These are phyloP conservation scores for Idaea biselata DNA, from an alignment of 2,888 invertebrate genomes.

Conservation along the genomic window DNA sequence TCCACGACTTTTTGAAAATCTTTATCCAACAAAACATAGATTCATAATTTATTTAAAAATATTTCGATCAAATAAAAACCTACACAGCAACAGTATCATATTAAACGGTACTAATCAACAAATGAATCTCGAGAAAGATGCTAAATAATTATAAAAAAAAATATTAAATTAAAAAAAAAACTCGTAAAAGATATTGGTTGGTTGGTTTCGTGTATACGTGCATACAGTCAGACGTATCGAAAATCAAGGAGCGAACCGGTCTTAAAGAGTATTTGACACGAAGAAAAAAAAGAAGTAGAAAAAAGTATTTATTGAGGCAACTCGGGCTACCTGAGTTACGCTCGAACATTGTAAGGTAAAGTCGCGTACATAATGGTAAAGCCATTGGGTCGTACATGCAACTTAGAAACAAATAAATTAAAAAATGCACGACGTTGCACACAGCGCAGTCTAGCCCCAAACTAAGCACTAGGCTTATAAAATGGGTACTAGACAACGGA, in stretches of 20 bases:
- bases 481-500: no score
- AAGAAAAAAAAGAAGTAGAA: slow-evolving; percentile 27
- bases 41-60: background rate
- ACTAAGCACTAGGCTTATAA: no score
- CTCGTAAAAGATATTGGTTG: background rate
- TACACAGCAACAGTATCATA: background rate
- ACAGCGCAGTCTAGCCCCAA: no score
- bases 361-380: background rate
- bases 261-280: slow-evolving; percentile 30
- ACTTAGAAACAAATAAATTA: background rate
- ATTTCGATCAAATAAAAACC: background rate
- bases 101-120: background rate
- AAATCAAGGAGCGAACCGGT: slow-evolving; percentile 20
- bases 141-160: background rate
- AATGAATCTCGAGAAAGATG: background rate
- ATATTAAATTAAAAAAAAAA: background rate
- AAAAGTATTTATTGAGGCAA: slow-evolving; percentile 36
- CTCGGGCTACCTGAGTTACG: slow-evolving; percentile 39
- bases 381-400: background rate
- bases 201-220: background rate
- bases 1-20: no score
- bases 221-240: background rate
- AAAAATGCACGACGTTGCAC: no score
- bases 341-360: slow-evolving; percentile 31
- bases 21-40: background rate